phyloP scores from a whole-genome alignment of 2,888 invertebrate species.

The Melinaea menophilus region DNA sequence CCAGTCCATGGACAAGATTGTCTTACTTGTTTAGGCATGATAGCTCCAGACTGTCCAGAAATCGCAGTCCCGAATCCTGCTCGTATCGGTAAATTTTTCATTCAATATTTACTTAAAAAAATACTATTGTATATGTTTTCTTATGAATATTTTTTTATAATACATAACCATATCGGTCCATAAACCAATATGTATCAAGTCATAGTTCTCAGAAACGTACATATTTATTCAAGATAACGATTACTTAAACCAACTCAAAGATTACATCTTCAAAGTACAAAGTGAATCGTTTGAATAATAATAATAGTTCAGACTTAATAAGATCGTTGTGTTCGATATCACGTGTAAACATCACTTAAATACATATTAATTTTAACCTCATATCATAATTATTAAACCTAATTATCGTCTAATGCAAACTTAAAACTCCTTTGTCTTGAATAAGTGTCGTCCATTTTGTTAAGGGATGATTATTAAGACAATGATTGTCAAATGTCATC shows the following conservation, averaged over 20 bases:
- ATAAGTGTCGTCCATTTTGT: not conserved
- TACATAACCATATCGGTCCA: too few species aligned
- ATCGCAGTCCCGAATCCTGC: too few species aligned
- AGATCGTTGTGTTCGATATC: conserved; percentile 13
- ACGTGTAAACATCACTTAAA: conserved; percentile 9
- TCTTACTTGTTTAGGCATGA: too few species aligned
- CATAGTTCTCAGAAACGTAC: conserved; percentile 7
- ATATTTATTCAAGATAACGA: conserved; percentile 16
- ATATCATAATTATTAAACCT: not conserved
- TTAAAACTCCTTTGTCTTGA: not conserved
- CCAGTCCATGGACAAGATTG: too few species aligned
- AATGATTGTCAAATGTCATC: too few species aligned
- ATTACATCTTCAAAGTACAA: conserved; percentile 17
- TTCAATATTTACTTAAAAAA: too few species aligned
- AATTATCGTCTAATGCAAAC: not conserved
- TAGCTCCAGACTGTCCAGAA: too few species aligned
- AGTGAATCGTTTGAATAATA: conserved; percentile 8
- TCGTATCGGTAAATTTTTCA: too few species aligned
- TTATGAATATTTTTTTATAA: too few species aligned
- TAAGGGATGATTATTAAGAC: not conserved
- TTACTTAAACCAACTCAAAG: conserved; percentile 8
- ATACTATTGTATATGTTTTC: too few species aligned
- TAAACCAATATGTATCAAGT: too few species aligned
- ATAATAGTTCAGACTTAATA: conserved; percentile 11
- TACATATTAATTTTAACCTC: conserved; percentile 13